Evolutionary conservation across 2,888 invertebrate species (phyloP), one percentile per base, ranked within the genome.

Genomic region (Yponomeuta plumbellus): DNA sequence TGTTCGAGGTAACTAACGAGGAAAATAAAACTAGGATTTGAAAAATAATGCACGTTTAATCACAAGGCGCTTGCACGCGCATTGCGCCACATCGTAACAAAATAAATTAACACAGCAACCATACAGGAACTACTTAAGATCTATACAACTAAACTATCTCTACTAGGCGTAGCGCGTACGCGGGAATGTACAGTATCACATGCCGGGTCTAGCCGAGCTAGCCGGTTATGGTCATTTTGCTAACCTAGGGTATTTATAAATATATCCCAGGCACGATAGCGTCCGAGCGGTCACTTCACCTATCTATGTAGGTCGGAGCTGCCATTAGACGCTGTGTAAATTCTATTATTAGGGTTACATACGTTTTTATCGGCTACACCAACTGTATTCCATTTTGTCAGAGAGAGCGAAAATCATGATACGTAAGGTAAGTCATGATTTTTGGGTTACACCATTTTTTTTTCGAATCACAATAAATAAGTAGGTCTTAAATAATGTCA

Each of bases 11-110:
- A n/a, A n/a, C n/a, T n/a, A n/a, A n/a, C n/a, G n/a, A n/a, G n/a
- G n/a, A 59, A 6, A 66, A 75, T 71, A 69, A 77, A 74, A 77
- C 70, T 59, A 64, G 11, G 1, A 0, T 65, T 26, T 72, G 69
- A 74, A 86, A 86, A 86, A 86, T 85, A 86, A 85, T 86, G 84
- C 81, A 86, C 83, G 83, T 86, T 83, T 86, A 86, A 87, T 87
- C 86, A 87, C 87, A 85, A 79, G 75, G 76, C 80, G 75, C 78
- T 74, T 73, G 34, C 34, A 34, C 34, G 34, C 34, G 34, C 34
- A 34, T 34, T 34, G 75, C 77, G 58, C 39, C 64, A 22, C 10
- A 34, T 58, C 59, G 39, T 65, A 65, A 65, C 58, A 65, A 82
- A 84, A 85, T 86, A 85, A 84, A 83, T 83, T 76, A 86, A 76